Evolutionary conservation across 2,888 invertebrate species (phyloP).

Genomic region (Acanthosepion pharaonis): DNA sequence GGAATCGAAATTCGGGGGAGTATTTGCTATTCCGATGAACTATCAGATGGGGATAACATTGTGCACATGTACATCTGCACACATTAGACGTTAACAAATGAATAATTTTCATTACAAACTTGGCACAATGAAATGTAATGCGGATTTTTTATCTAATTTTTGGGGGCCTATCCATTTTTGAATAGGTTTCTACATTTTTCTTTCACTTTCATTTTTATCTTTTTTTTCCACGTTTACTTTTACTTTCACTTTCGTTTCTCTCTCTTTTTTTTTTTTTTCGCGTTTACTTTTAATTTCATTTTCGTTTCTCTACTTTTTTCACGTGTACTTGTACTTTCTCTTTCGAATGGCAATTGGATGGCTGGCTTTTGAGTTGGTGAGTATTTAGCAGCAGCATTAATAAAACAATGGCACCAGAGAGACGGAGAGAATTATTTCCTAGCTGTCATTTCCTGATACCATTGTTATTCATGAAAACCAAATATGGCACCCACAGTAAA

Average conservation of each 20-base stretch:
- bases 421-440: neutral
- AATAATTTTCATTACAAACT: constrained; percentile 20
- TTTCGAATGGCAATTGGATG: no score
- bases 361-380: constrained; percentile 10
- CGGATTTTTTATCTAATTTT: neutral
- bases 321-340: neutral
- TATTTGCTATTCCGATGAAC: neutral
- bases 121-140: constrained; percentile 4
- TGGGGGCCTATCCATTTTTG: neutral
- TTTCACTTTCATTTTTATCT: neutral
- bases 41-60: neutral
- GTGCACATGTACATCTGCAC: neutral
- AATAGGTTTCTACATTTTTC: neutral
- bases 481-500: neutral
- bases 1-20: neutral
- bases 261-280: no score
- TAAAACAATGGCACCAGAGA: constrained; percentile 21
- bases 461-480: constrained; percentile 22
- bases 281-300: neutral
- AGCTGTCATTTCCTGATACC: constrained; percentile 21
- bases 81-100: neutral
- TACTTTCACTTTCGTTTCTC: no score
- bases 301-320: neutral
- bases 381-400: constrained; percentile 23
- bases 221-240: no score